Conservation (phyloP, 2,888 invertebrate genomes). For the Lycophotia porphyrea region DNA sequence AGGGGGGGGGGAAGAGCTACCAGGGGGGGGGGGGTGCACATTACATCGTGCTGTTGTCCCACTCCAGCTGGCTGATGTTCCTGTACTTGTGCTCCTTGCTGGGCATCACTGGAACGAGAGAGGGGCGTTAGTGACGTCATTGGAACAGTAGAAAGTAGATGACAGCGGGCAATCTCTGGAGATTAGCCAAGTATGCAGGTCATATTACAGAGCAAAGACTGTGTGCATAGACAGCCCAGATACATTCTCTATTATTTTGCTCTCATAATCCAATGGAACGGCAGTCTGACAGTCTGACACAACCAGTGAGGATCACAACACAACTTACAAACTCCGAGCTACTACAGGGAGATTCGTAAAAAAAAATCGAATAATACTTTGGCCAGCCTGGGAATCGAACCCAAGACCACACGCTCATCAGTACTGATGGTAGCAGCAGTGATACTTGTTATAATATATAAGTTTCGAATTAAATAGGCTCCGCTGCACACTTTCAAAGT, state of each 20-base stretch:
- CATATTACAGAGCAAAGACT: not conserved
- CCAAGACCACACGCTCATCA: no score
- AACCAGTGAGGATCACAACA: not conserved
- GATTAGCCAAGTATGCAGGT: not conserved
- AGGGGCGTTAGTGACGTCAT: not conserved
- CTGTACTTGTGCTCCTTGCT: constrained; percentile 91
- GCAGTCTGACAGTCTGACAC: not conserved
- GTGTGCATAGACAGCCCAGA: not conserved
- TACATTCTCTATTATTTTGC: not conserved
- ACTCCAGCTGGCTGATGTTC: constrained; percentile 94
- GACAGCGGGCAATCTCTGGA: not conserved
- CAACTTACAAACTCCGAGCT: not conserved
- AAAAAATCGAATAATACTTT: no score
- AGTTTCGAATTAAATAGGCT: no score
- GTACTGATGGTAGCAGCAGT: no score
- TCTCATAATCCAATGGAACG: not conserved
- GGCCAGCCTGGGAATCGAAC: no score
- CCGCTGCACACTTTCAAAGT: no score
- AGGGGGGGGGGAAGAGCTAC: constrained; percentile 57
- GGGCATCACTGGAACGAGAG: constrained; percentile 81
- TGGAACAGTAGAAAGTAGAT: not conserved
- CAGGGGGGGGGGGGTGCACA: constrained; percentile 59
- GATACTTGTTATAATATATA: no score
- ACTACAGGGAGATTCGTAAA: no score
- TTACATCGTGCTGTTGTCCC: constrained; percentile 95